Base-by-base conservation (phyloP, 53 echinoderm and acorn worm genomes). In the Apostichopus leukothele region DNA sequence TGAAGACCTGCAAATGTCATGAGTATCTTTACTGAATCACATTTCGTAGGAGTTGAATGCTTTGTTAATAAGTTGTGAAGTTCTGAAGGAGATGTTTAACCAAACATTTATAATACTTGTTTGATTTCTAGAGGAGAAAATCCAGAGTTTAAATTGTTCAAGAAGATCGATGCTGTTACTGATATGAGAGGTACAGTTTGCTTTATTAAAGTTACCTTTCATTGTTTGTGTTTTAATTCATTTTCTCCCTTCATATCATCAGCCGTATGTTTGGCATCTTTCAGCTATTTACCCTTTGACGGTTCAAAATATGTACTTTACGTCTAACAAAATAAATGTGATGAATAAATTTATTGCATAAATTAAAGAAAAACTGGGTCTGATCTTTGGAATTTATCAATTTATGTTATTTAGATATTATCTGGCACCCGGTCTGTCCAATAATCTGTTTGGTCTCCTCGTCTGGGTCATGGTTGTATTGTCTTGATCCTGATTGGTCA, bases 361-460 rank as follows among this genome's bases (percentile, higher is more conserved):
- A 39, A 39, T 39, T 39, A 39, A 3, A 39, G 39, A 39, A 39
- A 39, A 39, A 39, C 39, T 39, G 39, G 8, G 7, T 73, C 6
- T 73, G 6, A n/a, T 11, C 14, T 0, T 13, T 10, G n/a, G 0
- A 2, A 39, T 39, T 39, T 39, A 39, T 3, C 39, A 39, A 39
- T 39, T 39, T 39, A 4, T 76, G 13, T 51, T 76, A 14, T 76
- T 21, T 21, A 84, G 84, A 12, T 20, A 9, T 84, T 39, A 84
- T 61, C 22, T 84, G 84, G 84, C 84, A 84, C 60, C 84, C 84
- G 20, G n/a, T 66, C 10, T 57, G 53, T 11, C 84, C 84, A 57
- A 11, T 84, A 13, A 5, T 84, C 8, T 84, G 84, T 16, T 5
- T 60, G 26, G 16, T 84, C 4, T 84, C 84, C 20, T 61, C 84